Conservation (phyloP, 2,113 vertebrate genomes). For the Oreochromis spilurus region DNA sequence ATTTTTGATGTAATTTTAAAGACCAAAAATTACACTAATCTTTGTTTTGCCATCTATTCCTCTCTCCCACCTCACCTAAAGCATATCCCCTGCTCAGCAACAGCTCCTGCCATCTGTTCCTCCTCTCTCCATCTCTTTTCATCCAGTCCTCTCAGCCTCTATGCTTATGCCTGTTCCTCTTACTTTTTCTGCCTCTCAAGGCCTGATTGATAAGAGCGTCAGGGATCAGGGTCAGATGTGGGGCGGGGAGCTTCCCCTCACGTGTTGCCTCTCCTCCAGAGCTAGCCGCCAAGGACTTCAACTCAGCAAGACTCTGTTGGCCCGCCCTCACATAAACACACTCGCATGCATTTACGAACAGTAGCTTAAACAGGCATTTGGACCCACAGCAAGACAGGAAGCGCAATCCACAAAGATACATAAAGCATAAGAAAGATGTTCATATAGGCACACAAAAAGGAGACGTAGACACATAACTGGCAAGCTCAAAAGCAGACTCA, state of each 20-base stretch:
- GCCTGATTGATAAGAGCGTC: constrained; percentile 28
- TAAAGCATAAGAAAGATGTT: neutral
- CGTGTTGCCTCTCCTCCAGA: constrained; percentile 12
- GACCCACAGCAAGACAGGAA: neutral
- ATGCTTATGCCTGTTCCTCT: neutral
- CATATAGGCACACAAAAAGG: neutral
- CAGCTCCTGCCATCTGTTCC: constrained; percentile 10
- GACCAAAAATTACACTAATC: neutral
- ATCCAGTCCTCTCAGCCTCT: neutral
- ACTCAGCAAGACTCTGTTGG: neutral
- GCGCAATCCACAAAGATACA: neutral
- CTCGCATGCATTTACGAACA: neutral
- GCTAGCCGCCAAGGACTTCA: neutral
- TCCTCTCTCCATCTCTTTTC: neutral
- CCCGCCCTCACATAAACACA: neutral
- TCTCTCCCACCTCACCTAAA: neutral
- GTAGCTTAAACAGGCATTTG: neutral
- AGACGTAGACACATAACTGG: neutral
- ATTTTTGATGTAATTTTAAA: neutral
- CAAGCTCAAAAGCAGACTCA: constrained; percentile 9
- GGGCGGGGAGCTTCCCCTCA: constrained; percentile 33
- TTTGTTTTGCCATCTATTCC: neutral
- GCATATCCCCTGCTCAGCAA: neutral
- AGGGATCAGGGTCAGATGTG: constrained; percentile 19
- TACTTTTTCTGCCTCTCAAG: neutral